phyloP scores from a whole-genome alignment of 2,888 invertebrate species.

The Vanessa cardui region DNA sequence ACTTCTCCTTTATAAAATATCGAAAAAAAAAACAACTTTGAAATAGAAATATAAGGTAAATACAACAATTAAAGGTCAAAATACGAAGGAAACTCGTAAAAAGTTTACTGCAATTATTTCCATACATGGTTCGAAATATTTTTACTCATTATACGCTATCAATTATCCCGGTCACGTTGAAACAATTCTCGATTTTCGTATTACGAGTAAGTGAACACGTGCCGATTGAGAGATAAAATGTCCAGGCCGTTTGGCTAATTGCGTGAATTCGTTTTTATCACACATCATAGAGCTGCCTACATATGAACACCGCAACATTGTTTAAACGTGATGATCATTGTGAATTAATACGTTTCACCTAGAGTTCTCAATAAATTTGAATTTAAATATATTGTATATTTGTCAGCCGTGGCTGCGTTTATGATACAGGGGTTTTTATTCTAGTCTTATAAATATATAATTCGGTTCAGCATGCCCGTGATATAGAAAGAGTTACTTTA shows the following conservation, averaged over 20 bases:
- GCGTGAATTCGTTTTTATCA: slow-evolving; percentile 40
- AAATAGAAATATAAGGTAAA: not conserved
- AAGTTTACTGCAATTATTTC: slow-evolving; percentile 1
- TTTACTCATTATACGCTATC: not conserved
- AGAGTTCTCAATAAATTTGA: too few species aligned
- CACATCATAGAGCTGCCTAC: slow-evolving; percentile 19
- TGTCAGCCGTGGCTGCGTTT: too few species aligned
- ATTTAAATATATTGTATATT: too few species aligned
- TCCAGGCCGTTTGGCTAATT: slow-evolving; percentile 58
- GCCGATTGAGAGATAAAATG: slow-evolving; percentile 50
- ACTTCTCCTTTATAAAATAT: not conserved
- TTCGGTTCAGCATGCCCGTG: too few species aligned
- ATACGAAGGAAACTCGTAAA: not conserved
- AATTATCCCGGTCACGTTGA: slow-evolving; percentile 3
- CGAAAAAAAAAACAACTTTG: not conserved
- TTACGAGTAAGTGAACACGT: slow-evolving; percentile 43
- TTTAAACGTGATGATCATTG: not conserved
- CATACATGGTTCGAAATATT: not conserved
- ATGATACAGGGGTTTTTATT: too few species aligned
- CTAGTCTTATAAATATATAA: too few species aligned
- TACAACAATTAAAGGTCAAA: slow-evolving; percentile 6
- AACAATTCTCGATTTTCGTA: slow-evolving; percentile 9
- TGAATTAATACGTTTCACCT: too few species aligned
- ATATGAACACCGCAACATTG: slow-evolving; percentile 30
- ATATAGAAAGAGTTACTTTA: too few species aligned